Base-by-base conservation (phyloP, 1,140 invertebrate genomes). In the Trinorchestia longiramus region DNA sequence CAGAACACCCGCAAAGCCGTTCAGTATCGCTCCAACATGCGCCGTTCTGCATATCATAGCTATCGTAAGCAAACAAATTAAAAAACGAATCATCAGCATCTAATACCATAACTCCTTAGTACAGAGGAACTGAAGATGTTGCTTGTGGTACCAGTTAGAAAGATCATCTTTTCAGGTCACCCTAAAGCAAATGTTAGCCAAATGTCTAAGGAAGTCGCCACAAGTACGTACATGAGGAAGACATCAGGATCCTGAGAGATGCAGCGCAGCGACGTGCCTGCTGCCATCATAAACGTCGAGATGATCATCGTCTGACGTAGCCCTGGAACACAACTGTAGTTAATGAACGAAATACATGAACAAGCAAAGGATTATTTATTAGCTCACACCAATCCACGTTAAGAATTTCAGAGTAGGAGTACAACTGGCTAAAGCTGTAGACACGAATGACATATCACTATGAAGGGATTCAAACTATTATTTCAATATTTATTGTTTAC, bases 1-100 rank as follows among this genome's bases (percentile, higher is more conserved):
- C 53, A 97, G 95, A 19, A 97, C 97, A 15, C 97, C 97, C 87
- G 97, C 97, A 28, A 97, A 95, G 4, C 97, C 97, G 96, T 97
- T 97, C 47, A 97, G 92, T 95, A 97, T 95, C n/a, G 96, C 95
- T 41, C 97, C 77, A 41, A 97, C 0, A 87, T 97, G 96, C 41
- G 95, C 96, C 95, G 97, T 96, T 95, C 97, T 97, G 95, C 41
- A 77, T 23, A 77, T n/a, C n/a, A n/a, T 36, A 77, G 36, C 62
- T 77, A 23, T 77, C 62, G 28, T 77, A 15, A 77, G 62, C 28
- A 28, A 77, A 77, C 28, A 36, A 77, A 77, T 19, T 11, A 77
- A 36, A 77, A 77, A 77, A 77, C 15, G 1, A 3, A 77, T n/a
- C 62, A 77, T 15, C 28, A 11, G 28, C 62, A 77, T 19, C 62